Base-by-base conservation (phyloP, 1,140 invertebrate genomes). In the Andrena cerasifolii region DNA sequence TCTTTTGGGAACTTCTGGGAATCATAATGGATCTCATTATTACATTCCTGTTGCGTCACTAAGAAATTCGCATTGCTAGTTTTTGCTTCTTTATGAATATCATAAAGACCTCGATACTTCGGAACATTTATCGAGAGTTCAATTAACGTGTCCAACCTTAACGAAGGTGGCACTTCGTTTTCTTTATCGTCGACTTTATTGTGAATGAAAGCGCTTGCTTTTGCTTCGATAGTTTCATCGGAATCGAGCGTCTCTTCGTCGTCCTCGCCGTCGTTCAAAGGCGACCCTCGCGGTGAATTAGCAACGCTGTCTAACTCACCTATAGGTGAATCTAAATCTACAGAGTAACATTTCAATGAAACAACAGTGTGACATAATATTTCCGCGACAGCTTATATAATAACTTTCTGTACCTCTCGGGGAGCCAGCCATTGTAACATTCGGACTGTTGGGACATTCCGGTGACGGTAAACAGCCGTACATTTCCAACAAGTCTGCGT, bases 11-110 rank as follows among this genome's bases (percentile, higher is more conserved):
- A 95, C 80, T 95, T 95, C 76, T 95, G 94, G 0, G 94, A 95
- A 87, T 95, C 95, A 67, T 94, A 94, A 78, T 93, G 90, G 31
- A 95, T 92, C 73, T 93, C 92, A 74, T 94, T 94, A 71, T 94
- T 93, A 63, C 92, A 93, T 45, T 93, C 92, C 77, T 92, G 90
- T 62, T 93, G 92, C 0, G 92, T 93, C 3, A 93, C 93, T 12
- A 95, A 88, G 33, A 95, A 94, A 89, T 95, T 95, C 0, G 94
- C 94, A 85, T 95, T 95, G 33, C 94, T 93, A 7, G 94, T 95
- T 89, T 95, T 95, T 0, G 94, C 94, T 77, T 95, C 94, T 87
- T 95, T 95, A 18, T 94, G 89, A 79, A 95, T 94, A 75, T 95
- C 94, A 75, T 94, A 93, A 33, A 95, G 87, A 24, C 88, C 89